Percentiles rank a stretch among this genome's conserved stretches.
Conservation (phyloP, 35 echinoderm and acorn worm genomes). For the Eucidaris tribuloides region DNA sequence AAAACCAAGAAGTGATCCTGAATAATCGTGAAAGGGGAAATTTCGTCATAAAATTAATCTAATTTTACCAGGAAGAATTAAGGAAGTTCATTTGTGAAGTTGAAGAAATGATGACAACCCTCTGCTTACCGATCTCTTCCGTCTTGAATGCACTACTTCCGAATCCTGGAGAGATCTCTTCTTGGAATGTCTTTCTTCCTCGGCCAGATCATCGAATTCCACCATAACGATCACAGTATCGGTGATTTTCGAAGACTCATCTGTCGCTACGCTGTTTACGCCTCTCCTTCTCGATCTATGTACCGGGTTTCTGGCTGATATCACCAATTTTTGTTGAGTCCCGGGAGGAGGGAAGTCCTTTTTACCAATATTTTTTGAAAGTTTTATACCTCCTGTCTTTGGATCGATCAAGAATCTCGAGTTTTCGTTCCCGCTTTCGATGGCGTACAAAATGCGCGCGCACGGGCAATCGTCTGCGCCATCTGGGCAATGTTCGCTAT, state of each 20-base stretch:
- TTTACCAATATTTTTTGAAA: slow-evolving; percentile 42
- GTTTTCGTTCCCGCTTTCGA: slow-evolving; percentile 78
- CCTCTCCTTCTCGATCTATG: slow-evolving; percentile 30
- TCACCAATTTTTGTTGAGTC: slow-evolving; percentile 12
- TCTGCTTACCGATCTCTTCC: slow-evolving; percentile 73
- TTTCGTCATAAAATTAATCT: no score
- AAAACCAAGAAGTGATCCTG: no score
- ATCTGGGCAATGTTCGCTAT: slow-evolving; percentile 45
- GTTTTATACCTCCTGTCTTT: slow-evolving; percentile 53
- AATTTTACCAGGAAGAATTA: no score
- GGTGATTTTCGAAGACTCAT: not conserved
- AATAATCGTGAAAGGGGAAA: no score
- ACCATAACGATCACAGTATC: slow-evolving; percentile 22
- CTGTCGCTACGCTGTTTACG: not conserved
- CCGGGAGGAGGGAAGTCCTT: not conserved
- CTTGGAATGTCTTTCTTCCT: not conserved
- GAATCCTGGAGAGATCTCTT: not conserved
- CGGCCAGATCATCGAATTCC: not conserved
- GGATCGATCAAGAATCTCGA: slow-evolving; percentile 78
- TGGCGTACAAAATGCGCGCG: slow-evolving; percentile 64
- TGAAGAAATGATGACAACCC: not conserved
- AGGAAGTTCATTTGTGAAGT: not conserved
- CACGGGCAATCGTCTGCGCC: slow-evolving; percentile 53
- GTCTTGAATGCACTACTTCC: slow-evolving; percentile 43
- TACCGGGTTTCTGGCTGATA: slow-evolving; percentile 63